Base-by-base conservation (phyloP, 2,888 invertebrate genomes). In the Drosophila paranaensis region DNA sequence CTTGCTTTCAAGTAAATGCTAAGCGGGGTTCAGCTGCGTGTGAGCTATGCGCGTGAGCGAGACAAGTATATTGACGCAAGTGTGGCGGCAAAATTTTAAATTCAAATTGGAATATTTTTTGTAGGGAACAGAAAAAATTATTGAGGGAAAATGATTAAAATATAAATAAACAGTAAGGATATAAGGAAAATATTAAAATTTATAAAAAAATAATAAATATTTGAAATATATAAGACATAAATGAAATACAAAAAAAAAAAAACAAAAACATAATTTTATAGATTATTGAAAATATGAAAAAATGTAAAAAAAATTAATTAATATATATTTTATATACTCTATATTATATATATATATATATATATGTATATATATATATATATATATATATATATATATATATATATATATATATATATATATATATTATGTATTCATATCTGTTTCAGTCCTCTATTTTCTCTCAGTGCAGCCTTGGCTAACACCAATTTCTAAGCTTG, bases 81-180 rank as follows among this genome's bases (percentile, higher is more conserved):
- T 55, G 2, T 61, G 68, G 75, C 77, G 79, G 35, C 16, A 35
- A 68, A 27, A 0, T 2, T 4, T 4, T 6, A 42, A 50, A 60
- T 75, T 79, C 27, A 66, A 66, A 55, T n/a, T 33, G 3, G 5
- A 5, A 13, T 2, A 2, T 11, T 11, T 6, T 20, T 20, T 3
- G 30, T 14, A 14, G 3, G 9, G 9, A 4, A 11, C 25, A 27
- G n/a, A 27, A n/a, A 25, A n/a, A 27, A 37, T 5, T 2, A 2
- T 3, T 53, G 5, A 50, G 3, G 2, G 20, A 0, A 51, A 51
- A 42, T 42, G 16, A 9, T 8, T 0, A 3, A 16, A 43, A 11
- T 11, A 43, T 27, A 27, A 27, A 27, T 27, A 27, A 27, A 27
- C 4, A 27, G 4, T 27, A 2, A 27, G 4, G 20, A 20, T n/a